Conservation (phyloP, 2,113 vertebrate species). For the Hipposideros armiger region DNA sequence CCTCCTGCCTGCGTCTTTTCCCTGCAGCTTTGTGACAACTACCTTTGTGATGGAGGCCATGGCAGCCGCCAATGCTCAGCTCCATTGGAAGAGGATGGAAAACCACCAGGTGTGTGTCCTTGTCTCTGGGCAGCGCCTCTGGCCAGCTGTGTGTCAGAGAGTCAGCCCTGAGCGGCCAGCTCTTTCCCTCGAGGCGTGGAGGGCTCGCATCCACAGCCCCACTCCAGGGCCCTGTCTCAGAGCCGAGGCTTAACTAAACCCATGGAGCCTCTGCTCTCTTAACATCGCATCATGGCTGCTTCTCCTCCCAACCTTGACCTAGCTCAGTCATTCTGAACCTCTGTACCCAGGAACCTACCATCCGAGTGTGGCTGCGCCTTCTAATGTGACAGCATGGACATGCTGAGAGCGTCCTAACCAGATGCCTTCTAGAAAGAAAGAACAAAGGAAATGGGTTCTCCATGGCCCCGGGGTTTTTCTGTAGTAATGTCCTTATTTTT, state of each 20-base stretch:
- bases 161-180: accelerated
- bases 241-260: neutral
- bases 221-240: neutral
- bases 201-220: accelerated
- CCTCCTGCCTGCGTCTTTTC: neutral
- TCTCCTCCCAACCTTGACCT: accelerated
- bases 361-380: neutral
- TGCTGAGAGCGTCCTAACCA: neutral
- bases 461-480: neutral
- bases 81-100: constrained; percentile 96
- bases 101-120: constrained; percentile 91
- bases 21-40: constrained; percentile 96
- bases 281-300: accelerated
- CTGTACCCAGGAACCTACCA: neutral
- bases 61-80: constrained; percentile 97
- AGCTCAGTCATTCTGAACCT: neutral
- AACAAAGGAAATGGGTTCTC: neutral
- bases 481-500: accelerated
- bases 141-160: accelerated
- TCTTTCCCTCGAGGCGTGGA: accelerated
- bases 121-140: accelerated
- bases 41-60: constrained; percentile 99
- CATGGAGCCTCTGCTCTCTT: neutral
- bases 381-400: accelerated
- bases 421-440: neutral